Base-by-base conservation (phyloP, 2,113 vertebrate species). In the Dicrurus megarhynchus region DNA sequence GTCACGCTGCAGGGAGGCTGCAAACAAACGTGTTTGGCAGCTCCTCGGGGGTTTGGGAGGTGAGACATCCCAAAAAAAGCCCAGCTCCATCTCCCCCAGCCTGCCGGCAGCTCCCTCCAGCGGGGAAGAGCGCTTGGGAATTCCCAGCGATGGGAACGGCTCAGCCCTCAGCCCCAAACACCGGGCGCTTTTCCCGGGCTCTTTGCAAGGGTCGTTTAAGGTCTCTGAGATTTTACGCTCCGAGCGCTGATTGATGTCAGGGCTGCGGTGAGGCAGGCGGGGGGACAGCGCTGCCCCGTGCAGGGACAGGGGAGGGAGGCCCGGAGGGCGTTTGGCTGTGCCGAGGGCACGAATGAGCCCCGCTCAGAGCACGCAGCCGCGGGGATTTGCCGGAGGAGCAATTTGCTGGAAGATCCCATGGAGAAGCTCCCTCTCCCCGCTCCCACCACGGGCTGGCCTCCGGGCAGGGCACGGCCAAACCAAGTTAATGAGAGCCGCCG, bases 351-450 rank as follows among this genome's bases (percentile, higher is more conserved):
- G 7, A 30, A 26, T 11, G 1, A 30, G 13, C 42, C 57, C 46
- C 10, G 55, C 64, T 8, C 49, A 3, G 39, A n/a, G 4, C 2
- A 0, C 60, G 2, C 50, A 16, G 28, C 59, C 55, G 3, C 0
- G 0, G 56, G 60, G 60, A 61, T 84, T 3, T 30, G 27, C 75
- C 7, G 0, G 13, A 7, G 49, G 19, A 80, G 22, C 14, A 3
- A 73, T 67, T 27, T 37, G 63, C 74, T 63, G 92, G 47, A 63
- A 74, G 39, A 87, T 28, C 42, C 70, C 46, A 7, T 0, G 13
- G 76, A 86, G 35, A 14, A 49, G 5, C 4, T 68, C 32, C 84
- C 28, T 49, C 42, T 65, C 16, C 39, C 33, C 10, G 2, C 9
- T 6, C 61, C 4, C 3, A 57, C 11, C 9, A 1, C 0, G 1